These are phyloP conservation scores for Odontocolon sp. DNA, from an alignment of 2,888 invertebrate genomes.

Conservation along the genomic window DNA sequence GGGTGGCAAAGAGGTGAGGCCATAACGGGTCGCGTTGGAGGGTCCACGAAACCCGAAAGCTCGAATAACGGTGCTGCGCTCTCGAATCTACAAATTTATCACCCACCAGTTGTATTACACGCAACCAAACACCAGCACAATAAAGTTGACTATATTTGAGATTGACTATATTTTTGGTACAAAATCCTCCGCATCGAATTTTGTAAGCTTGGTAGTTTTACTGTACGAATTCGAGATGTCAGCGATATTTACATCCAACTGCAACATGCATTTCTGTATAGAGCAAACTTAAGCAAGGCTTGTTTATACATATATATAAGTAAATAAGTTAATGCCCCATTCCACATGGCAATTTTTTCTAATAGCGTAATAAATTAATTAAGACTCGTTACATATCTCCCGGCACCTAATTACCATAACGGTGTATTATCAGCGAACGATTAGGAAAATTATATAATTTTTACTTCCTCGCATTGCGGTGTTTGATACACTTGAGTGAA, in stretches of 20 bases:
- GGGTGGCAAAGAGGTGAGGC: conserved; percentile 49
- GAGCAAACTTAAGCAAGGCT: no score
- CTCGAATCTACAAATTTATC: conserved; percentile 42
- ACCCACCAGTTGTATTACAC: conserved; percentile 8
- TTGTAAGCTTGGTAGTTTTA: no score
- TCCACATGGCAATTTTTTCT: background rate
- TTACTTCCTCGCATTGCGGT: background rate
- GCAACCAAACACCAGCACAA: background rate
- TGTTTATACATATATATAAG: no score
- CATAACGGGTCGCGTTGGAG: conserved; percentile 31
- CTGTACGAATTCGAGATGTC: no score
- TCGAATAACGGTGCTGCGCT: conserved; percentile 41
- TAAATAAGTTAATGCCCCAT: background rate
- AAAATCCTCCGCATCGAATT: no score
- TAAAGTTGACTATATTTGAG: background rate
- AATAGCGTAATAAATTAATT: background rate
- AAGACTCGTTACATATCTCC: conserved; percentile 20
- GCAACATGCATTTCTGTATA: no score
- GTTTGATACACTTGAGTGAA: conserved; percentile 30
- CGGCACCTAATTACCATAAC: conserved; percentile 21
- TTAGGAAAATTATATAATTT: conserved; percentile 27
- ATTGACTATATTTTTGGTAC: no score
- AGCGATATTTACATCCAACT: no score
- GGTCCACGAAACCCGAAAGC: conserved; percentile 33
- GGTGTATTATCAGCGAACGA: conserved; percentile 21